These are phyloP conservation scores for Taxidea taxus DNA, from an alignment of 2,113 vertebrate genomes.

Conservation along the genomic window DNA sequence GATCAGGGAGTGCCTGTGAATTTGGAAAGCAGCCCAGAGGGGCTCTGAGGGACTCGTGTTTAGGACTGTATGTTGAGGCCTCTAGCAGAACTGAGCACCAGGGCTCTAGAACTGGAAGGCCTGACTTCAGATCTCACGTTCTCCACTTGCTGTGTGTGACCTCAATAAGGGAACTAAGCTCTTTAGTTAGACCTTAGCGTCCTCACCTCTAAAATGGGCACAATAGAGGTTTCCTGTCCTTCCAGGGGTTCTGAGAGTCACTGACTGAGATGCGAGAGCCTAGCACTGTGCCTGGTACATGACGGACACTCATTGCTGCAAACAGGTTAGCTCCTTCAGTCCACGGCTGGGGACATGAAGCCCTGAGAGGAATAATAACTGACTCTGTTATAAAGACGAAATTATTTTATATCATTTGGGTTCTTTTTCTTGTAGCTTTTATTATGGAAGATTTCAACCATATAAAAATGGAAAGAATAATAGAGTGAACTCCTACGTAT, in stretches of 20 bases:
- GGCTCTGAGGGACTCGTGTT: accelerated
- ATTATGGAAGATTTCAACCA: neutral
- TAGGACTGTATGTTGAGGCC: neutral
- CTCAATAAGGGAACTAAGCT: neutral
- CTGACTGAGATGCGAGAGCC: neutral
- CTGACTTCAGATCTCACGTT: neutral
- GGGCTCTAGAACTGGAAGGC: neutral
- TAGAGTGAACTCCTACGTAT: neutral
- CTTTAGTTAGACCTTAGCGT: neutral
- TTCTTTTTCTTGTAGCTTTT: neutral
- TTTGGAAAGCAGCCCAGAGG: neutral
- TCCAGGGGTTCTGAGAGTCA: neutral
- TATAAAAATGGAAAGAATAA: neutral
- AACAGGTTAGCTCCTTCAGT: neutral
- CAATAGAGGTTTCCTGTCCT: neutral
- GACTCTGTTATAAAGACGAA: neutral
- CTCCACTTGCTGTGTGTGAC: neutral
- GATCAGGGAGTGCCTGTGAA: neutral
- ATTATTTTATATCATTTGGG: neutral
- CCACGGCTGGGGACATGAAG: neutral
- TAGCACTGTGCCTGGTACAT: neutral
- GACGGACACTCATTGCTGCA: neutral
- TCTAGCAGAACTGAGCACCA: neutral
- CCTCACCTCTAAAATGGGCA: neutral
- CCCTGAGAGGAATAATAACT: neutral